Conservation (phyloP, 2,888 invertebrate species). For the Plagiodera versicolora region DNA sequence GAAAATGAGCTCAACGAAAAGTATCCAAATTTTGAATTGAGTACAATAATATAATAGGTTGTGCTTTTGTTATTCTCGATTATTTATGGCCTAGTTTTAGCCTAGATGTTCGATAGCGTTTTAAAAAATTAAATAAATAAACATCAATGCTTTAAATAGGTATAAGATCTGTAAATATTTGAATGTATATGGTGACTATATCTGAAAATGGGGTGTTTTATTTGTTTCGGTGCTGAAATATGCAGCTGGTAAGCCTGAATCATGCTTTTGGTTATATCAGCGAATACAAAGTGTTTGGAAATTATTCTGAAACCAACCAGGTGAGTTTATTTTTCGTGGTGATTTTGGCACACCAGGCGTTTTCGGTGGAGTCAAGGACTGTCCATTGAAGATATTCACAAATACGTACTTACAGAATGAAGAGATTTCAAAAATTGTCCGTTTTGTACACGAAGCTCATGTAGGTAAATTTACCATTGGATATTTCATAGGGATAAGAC, state of each 20-base stretch:
- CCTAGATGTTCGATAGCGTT: conserved; percentile 34
- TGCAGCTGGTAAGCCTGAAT: not conserved
- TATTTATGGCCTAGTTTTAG: conserved; percentile 21
- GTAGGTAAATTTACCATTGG: conserved; percentile 19
- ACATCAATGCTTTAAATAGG: conserved; percentile 50
- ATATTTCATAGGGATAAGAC: conserved; percentile 35
- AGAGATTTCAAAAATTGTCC: too few relatives aligned
- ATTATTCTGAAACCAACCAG: too few relatives aligned
- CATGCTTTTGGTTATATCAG: too few relatives aligned
- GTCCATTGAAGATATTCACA: conserved; percentile 29
- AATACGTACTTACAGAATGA: too few relatives aligned
- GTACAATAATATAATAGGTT: conserved; percentile 35
- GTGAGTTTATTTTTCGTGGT: not conserved
- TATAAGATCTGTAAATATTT: conserved; percentile 47
- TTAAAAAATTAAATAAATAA: conserved; percentile 35
- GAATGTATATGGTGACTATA: conserved; percentile 41
- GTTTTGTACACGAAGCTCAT: conserved; percentile 34
- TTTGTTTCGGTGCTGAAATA: conserved; percentile 19
- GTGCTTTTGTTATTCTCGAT: conserved; percentile 23
- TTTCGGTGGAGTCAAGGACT: conserved; percentile 18
- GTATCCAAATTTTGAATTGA: conserved; percentile 28
- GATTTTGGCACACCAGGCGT: not conserved
- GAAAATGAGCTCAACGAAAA: conserved; percentile 34
- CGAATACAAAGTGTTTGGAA: too few relatives aligned
- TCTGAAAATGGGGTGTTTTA: conserved; percentile 39